Evolutionary conservation across 2,888 invertebrate species (phyloP).

Genomic region (Xestobium rufovillosum): DNA sequence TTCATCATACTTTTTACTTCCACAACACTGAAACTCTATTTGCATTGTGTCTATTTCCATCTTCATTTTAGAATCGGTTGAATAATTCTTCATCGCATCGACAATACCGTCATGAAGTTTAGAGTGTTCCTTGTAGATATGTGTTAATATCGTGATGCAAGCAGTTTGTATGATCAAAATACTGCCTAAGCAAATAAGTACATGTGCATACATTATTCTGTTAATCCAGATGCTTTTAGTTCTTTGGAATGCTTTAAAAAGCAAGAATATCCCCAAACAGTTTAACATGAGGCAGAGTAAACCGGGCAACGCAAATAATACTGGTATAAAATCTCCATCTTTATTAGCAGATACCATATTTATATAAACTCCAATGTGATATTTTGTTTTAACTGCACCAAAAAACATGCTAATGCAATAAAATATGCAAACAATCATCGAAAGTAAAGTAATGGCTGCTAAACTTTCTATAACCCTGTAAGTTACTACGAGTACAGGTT

Average conservation of each 20-base stretch:
- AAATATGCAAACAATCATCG: constrained; percentile 25
- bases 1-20: constrained; percentile 52
- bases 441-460: constrained; percentile 19
- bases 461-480: constrained; percentile 30
- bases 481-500: constrained; percentile 28
- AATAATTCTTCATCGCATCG: constrained; percentile 52
- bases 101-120: constrained; percentile 46
- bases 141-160: constrained; percentile 29
- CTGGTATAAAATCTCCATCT: constrained; percentile 35
- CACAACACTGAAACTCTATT: constrained; percentile 57
- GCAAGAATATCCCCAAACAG: constrained; percentile 23
- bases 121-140: constrained; percentile 31
- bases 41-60: constrained; percentile 52
- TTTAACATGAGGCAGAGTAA: constrained; percentile 31
- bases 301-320: constrained; percentile 26
- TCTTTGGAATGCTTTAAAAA: constrained; percentile 28
- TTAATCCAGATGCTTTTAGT: constrained; percentile 26
- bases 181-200: constrained; percentile 23
- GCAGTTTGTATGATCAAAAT: constrained; percentile 26
- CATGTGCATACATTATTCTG: constrained; percentile 26
- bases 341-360: constrained; percentile 37
- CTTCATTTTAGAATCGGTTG: constrained; percentile 48
- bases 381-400: constrained; percentile 29
- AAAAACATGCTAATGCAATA: constrained; percentile 30
- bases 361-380: constrained; percentile 35